Base-by-base conservation (phyloP, 2,113 vertebrate genomes). In the Dissostichus mawsoni region DNA sequence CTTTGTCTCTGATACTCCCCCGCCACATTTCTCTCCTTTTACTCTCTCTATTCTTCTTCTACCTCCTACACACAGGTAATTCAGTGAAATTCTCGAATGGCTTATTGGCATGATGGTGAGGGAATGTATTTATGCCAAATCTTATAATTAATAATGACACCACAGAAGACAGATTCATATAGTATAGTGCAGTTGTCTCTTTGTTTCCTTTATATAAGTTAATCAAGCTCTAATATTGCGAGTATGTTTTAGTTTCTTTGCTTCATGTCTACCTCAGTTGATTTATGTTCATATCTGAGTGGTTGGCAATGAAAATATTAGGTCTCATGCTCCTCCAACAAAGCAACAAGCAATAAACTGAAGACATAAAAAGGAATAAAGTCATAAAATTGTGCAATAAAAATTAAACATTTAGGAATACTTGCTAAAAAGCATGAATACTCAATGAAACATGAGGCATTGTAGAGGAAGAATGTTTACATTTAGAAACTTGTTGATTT, bases 1-100 rank as follows among this genome's bases (percentile, higher is more conserved):
- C 89, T 93, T 78, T 89, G 88, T 88, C 88, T 83, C 74, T 61
- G 44, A 81, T 74, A 33, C 78, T 81, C 63, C 51, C 33, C 48
- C 4, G 8, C 68, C 70, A 47, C 16, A 75, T 85, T 78, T 81
- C 67, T 87, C 74, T 71, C 29, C n/a, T 29, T 47, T 33, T 11
- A 58, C 29, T n/a, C 52, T 45, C 52, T 36, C 12, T 11, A 14
- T 65, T 44, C 17, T 47, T 48, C 47, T 36, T 12, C 25, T 36
- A 41, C 25, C 47, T 61, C 23, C 12, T 50, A 36, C 66, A 33
- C 53, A 25, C 81, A 80, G 67, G 69, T 62, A 50, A 69, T 69
- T 72, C 66, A 56, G n/a, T 50, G n/a, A 17, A 56, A 58, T 48
- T 85, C 59, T 62, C 61, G 81, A 87, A 86, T 80, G 58, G 50